phyloP scores from a whole-genome alignment of 1,140 invertebrate genomes.

The Adoxophyes honmai region DNA sequence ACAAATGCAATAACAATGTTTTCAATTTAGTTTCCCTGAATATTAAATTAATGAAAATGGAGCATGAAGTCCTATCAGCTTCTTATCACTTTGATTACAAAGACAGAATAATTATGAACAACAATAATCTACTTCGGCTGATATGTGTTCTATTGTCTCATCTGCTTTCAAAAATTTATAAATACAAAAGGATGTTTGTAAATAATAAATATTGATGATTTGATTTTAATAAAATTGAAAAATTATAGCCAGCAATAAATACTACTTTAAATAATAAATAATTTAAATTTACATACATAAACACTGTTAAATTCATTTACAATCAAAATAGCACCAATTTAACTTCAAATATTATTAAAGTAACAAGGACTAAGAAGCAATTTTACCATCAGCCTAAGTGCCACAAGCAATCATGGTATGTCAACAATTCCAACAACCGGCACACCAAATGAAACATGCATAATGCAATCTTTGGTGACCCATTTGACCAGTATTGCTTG shows the following conservation, averaged over 20 bases:
- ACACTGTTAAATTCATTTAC: constrained; percentile 16
- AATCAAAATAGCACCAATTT: constrained; percentile 52
- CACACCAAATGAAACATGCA: too few relatives aligned
- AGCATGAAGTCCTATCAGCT: not conserved
- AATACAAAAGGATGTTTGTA: constrained; percentile 5
- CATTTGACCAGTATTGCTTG: constrained; percentile 48
- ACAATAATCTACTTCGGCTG: not conserved
- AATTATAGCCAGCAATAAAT: not conserved
- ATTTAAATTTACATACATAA: not conserved
- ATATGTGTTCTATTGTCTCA: constrained; percentile 7
- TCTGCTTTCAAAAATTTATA: not conserved
- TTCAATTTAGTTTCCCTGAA: not conserved
- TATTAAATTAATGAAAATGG: constrained; percentile 12
- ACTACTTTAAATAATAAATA: not conserved
- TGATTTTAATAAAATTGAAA: not conserved
- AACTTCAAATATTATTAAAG: constrained; percentile 26
- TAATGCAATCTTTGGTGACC: constrained; percentile 43
- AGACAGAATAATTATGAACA: not conserved
- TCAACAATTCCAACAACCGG: too few relatives aligned
- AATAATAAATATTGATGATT: not conserved
- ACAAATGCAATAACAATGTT: constrained; percentile 12
- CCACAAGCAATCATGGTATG: constrained; percentile 4
- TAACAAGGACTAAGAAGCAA: constrained; percentile 22
- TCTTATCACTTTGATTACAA: constrained; percentile 8
- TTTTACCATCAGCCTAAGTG: constrained; percentile 24